A percentile compares a stretch with the other conserved stretches of the same genome.
These are phyloP conservation scores for Astur gentilis DNA, from an alignment of 2,113 vertebrate genomes.

Conservation along the genomic window DNA sequence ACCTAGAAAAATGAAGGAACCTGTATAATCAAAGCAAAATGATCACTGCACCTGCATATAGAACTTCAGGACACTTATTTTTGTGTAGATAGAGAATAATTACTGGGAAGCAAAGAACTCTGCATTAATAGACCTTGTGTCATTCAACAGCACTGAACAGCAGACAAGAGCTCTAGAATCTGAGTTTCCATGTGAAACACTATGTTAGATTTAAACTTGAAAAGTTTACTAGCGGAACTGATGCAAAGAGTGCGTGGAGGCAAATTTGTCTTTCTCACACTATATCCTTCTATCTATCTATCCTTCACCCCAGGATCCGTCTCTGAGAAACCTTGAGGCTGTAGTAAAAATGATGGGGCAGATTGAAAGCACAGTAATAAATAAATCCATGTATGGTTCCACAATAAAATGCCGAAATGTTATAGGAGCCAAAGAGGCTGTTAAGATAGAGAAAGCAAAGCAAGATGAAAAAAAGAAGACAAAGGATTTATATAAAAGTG, in stretches of 20 bases:
- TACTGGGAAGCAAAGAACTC: not conserved
- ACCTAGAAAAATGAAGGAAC: not conserved
- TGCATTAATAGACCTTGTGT: not conserved
- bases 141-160: not conserved
- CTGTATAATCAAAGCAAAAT: not conserved
- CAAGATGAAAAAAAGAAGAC: not conserved
- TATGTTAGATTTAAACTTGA: not conserved
- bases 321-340: not conserved
- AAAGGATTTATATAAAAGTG: not conserved
- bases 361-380: not conserved
- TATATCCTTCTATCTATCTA: not conserved
- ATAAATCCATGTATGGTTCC: not conserved
- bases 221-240: not conserved
- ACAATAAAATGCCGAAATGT: not conserved
- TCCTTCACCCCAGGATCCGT: not conserved
- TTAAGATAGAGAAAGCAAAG: not conserved
- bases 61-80: not conserved
- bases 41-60: not conserved
- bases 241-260: not conserved
- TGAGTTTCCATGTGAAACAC: not conserved
- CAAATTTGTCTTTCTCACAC: not conserved
- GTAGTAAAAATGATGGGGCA: not conserved
- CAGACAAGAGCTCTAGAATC: not conserved
- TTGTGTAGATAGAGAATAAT: not conserved
- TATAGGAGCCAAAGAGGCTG: not conserved